Evolutionary conservation across 2,888 invertebrate species (phyloP), one percentile per base, ranked within the genome.

Genomic region (Actias luna): DNA sequence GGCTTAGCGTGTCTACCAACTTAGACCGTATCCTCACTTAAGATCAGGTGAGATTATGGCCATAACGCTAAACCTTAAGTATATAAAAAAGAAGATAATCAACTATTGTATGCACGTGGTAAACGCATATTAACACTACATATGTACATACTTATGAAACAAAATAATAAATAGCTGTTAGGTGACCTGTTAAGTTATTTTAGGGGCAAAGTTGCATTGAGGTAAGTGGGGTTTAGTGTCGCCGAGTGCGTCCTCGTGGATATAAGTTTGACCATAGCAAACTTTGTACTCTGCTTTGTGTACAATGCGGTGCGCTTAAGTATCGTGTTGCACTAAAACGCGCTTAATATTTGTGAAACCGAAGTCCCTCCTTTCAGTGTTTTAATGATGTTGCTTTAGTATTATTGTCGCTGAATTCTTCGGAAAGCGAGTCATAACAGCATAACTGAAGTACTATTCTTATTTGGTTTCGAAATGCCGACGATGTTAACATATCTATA

Each of bases 221-320:
- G 74, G 80, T 78, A 79, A 87, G 83, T 86, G 83, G 78, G 78
- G 77, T 84, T 87, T 85, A 86, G 79, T 84, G 79, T 83, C 83
- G 79, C 79, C 78, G 73, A 80, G 83, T 87, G 88, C 84, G 86
- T 84, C 79, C 81, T 83, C 81, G 80, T 72, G 76, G 76, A 70
- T 76, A 46, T 22, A 88, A 88, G 77, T 88, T 88, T 78, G 80
- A 81, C 86, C 84, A 82, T 84, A 79, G 72, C 73, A 69, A 88
- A 87, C 87, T 88, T 87, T 79, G 77, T 82, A 84, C 85, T 87
- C 71, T 69, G 68, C 83, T 85, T 83, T 81, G 80, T 75, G 69
- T 65, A 67, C 66, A 63, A 62, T 71, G 66, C 66, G 64, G 69
- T 66, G 68, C 70, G 64, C 72, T 75, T 79, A 76, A 76, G 74